phyloP scores from a whole-genome alignment of 2,113 vertebrate genomes.

The Burhinus bistriatus region DNA sequence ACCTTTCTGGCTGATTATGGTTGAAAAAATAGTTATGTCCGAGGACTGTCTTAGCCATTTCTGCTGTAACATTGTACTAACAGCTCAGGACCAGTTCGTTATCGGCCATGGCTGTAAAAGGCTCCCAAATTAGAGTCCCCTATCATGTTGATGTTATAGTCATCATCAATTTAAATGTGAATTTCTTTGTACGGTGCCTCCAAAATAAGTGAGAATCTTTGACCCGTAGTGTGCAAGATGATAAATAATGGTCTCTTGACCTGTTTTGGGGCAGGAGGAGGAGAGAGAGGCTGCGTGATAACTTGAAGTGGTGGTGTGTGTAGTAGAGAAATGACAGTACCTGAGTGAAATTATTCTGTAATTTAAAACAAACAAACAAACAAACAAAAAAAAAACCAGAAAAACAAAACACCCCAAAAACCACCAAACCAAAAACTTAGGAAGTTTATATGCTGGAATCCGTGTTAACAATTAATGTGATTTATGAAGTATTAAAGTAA shows the following conservation, averaged over 20 bases:
- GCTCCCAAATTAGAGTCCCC: neutral
- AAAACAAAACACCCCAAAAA: too few species aligned
- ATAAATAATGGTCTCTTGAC: neutral
- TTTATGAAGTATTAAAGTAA: neutral
- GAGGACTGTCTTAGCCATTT: neutral
- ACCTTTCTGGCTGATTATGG: neutral
- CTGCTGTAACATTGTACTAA: neutral
- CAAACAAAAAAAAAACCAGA: too few species aligned
- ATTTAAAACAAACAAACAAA: too few species aligned
- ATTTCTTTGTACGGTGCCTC: neutral
- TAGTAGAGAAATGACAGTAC: neutral
- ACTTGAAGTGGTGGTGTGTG: neutral
- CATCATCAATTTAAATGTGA: rapidly evolving
- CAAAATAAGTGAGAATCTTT: neutral
- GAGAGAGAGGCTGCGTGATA: neutral
- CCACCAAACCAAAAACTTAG: neutral
- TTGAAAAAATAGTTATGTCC: neutral
- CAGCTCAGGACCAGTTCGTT: rapidly evolving
- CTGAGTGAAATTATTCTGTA: neutral
- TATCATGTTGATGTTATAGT: neutral
- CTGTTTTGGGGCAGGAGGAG: neutral
- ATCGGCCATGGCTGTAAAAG: neutral
- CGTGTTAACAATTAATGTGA: neutral
- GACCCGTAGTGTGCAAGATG: neutral
- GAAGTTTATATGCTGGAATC: neutral